A percentile compares a stretch with the other conserved stretches of the same genome.
Evolutionary conservation across 2,797 vertebrate genomes (phyloP).

Genomic region (Enteromius mattozi): DNA sequence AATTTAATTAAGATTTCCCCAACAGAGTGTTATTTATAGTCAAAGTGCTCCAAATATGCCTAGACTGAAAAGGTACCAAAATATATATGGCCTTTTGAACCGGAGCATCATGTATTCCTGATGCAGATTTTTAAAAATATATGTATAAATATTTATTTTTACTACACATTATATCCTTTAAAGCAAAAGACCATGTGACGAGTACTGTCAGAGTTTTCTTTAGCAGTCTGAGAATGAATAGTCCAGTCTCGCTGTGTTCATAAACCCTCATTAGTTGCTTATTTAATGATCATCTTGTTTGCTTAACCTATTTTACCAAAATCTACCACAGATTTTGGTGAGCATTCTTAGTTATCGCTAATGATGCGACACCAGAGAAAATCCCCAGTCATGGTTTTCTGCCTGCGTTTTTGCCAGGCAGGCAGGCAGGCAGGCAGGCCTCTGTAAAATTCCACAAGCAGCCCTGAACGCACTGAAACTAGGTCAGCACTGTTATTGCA

Average conservation of each 20-base stretch:
- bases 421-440: conserved; percentile 77
- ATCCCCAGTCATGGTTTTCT: conserved; percentile 84
- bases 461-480: conserved; percentile 87
- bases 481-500: conserved; percentile 90
- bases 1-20: conserved; percentile 74
- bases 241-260: neutral
- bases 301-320: neutral
- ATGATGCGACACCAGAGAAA: conserved; percentile 78
- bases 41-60: conserved; percentile 22
- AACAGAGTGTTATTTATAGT: conserved; percentile 49
- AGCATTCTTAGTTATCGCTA: conserved; percentile 60
- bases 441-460: conserved; percentile 91
- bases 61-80: conserved; percentile 12
- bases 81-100: conserved; percentile 29
- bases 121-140: neutral
- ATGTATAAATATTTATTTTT: neutral
- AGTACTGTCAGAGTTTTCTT: neutral
- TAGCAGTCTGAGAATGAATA: neutral
- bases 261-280: conserved; percentile 1
- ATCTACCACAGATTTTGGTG: neutral
- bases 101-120: neutral
- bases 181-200: neutral
- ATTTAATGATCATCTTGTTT: neutral
- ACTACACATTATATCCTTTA: neutral
- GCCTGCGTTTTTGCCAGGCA: conserved; percentile 80